Percentiles rank a stretch among this genome's conserved stretches.
Conservation (phyloP, 2,113 vertebrate genomes). For the Limnothrissa miodon region DNA sequence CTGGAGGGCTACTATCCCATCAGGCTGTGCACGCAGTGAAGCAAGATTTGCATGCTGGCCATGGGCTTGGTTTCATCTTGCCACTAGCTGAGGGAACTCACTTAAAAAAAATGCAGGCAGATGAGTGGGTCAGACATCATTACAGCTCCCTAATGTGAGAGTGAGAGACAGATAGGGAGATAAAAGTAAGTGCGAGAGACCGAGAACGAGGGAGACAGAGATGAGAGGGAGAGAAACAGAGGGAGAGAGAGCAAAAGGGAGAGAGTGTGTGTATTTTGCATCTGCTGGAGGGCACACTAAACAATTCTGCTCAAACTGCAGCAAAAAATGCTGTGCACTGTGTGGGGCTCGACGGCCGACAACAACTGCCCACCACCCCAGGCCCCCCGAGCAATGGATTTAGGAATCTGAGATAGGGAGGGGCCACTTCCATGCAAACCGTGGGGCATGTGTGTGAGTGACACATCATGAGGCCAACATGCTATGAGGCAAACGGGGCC, state of each 20-base stretch:
- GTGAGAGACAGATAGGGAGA: neutral
- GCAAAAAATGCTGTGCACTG: conserved; percentile 38
- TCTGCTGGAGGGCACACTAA: conserved; percentile 46
- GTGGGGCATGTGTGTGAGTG: neutral
- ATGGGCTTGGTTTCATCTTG: neutral
- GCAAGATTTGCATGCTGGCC: neutral
- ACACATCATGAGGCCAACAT: neutral
- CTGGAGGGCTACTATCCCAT: neutral
- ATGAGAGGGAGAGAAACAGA: neutral
- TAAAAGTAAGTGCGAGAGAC: neutral
- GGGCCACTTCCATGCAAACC: conserved; percentile 58
- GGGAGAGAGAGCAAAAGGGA: neutral
- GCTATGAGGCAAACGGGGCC: neutral
- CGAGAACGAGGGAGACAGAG: too few species aligned
- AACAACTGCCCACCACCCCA: conserved; percentile 35
- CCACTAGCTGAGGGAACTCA: neutral
- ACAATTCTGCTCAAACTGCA: conserved; percentile 53
- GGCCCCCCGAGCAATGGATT: conserved; percentile 52
- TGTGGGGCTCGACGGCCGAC: conserved; percentile 33
- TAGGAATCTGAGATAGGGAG: conserved; percentile 47
- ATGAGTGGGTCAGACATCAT: neutral
- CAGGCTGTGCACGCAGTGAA: neutral
- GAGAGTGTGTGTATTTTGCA: conserved; percentile 31
- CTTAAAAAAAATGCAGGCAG: neutral
- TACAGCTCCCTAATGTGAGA: neutral